Evolutionary conservation across 2,113 vertebrate genomes (phyloP).

Genomic region (Stictonetta naevosa): DNA sequence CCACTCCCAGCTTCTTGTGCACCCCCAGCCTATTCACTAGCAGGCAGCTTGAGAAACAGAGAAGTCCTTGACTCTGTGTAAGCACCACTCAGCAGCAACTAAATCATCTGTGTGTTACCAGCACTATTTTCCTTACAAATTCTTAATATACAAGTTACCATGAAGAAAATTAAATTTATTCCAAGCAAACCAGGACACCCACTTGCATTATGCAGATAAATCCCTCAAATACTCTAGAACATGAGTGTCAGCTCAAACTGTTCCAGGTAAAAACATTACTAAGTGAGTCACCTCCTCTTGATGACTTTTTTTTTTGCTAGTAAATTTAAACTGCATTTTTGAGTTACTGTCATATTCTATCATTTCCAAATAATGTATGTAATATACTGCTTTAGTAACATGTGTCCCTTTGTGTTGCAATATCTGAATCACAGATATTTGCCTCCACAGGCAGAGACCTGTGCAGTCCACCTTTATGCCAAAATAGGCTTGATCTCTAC

Average conservation of each 20-base stretch:
- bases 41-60: too few species aligned
- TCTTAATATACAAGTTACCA: too few species aligned
- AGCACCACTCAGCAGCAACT: too few species aligned
- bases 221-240: background rate
- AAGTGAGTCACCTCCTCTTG: background rate
- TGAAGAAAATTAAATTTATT: too few species aligned
- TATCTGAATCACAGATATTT: conserved; percentile 24
- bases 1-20: too few species aligned
- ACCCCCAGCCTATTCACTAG: too few species aligned
- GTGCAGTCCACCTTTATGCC: background rate
- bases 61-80: too few species aligned
- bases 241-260: background rate
- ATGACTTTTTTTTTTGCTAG: background rate
- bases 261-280: background rate
- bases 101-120: too few species aligned
- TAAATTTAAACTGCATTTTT: background rate
- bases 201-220: background rate
- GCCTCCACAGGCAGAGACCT: conserved; percentile 14
- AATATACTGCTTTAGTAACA: background rate
- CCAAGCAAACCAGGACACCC: too few species aligned
- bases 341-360: background rate
- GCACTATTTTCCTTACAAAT: too few species aligned
- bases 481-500: conserved; percentile 15
- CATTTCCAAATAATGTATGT: background rate
- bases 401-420: conserved; percentile 26